phyloP scores from a whole-genome alignment of 92 coral and sea anemone genomes.

The Epizoanthus illoricatus region DNA sequence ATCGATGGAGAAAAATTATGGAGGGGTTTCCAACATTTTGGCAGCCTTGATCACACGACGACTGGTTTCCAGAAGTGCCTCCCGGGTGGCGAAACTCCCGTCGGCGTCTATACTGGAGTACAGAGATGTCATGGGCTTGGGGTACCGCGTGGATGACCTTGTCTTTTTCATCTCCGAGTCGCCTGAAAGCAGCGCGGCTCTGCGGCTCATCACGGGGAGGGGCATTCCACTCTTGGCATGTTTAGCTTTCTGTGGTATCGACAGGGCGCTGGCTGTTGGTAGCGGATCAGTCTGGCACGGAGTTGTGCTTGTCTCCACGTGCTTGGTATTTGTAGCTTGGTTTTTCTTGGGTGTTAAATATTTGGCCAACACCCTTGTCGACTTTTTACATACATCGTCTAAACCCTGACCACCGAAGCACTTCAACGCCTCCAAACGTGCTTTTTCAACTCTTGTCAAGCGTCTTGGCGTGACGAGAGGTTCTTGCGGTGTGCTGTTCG shows the following conservation, averaged over 20 bases:
- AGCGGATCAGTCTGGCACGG: conserved; percentile 47
- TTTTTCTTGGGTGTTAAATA: conserved; percentile 71
- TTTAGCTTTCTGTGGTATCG: background rate
- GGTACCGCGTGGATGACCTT: background rate
- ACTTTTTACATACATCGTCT: conserved; percentile 64
- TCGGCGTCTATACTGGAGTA: conserved; percentile 54
- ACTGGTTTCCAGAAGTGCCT: conserved; percentile 65
- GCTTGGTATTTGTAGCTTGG: conserved; percentile 54
- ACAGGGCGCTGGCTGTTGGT: background rate
- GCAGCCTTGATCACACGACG: conserved; percentile 72
- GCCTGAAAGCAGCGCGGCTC: background rate
- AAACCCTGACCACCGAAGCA: conserved; percentile 73
- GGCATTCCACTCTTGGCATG: background rate
- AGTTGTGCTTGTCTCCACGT: conserved; percentile 19
- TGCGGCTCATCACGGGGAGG: too few relatives aligned
- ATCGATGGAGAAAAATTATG: background rate
- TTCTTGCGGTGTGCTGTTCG: background rate
- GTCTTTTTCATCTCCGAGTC: background rate
- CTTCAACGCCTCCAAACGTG: conserved; percentile 74
- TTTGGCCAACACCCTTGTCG: conserved; percentile 76
- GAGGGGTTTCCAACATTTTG: conserved; percentile 69
- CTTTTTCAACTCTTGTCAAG: conserved; percentile 66
- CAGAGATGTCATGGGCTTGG: conserved; percentile 32
- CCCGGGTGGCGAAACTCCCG: conserved; percentile 61
- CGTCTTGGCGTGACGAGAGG: conserved; percentile 1